Evolutionary conservation across 2,797 vertebrate genomes (phyloP).

Genomic region (Propithecus perrieri): DNA sequence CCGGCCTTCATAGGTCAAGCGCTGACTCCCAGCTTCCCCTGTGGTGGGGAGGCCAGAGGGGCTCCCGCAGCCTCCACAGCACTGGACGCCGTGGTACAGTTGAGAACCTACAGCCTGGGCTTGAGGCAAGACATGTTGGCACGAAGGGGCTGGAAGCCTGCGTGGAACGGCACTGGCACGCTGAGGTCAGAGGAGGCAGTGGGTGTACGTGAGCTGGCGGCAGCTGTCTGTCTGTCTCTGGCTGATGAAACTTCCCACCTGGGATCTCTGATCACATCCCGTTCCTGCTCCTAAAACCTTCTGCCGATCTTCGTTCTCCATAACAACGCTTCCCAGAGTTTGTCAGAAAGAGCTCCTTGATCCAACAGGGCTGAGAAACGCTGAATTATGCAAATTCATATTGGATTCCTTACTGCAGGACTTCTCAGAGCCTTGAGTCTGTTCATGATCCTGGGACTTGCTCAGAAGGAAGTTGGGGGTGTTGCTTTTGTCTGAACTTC

Average conservation of each 20-base stretch:
- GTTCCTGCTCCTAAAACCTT: not conserved
- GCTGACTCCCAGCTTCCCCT: not conserved
- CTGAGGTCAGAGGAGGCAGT: not conserved
- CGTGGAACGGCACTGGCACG: fast-evolving
- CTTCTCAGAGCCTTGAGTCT: not conserved
- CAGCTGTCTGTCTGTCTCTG: not conserved
- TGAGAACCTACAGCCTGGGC: not conserved
- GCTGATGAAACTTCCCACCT: fast-evolving
- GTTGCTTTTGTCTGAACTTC: not conserved
- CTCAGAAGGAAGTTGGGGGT: not conserved
- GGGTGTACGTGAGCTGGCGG: not conserved
- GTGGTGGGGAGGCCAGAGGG: not conserved
- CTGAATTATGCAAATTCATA: not conserved
- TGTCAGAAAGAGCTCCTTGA: not conserved
- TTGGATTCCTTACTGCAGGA: not conserved
- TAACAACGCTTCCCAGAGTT: not conserved
- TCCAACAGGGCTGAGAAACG: not conserved
- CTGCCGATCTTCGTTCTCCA: not conserved
- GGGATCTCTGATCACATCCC: fast-evolving
- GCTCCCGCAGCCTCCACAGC: fast-evolving
- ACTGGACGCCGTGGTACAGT: not conserved
- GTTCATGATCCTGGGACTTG: not conserved
- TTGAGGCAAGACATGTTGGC: not conserved
- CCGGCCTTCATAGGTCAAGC: not conserved
- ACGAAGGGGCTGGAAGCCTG: not conserved